These are phyloP conservation scores for Arctocebus calabarensis DNA, from an alignment of 2,797 vertebrate genomes.

Conservation along the genomic window DNA sequence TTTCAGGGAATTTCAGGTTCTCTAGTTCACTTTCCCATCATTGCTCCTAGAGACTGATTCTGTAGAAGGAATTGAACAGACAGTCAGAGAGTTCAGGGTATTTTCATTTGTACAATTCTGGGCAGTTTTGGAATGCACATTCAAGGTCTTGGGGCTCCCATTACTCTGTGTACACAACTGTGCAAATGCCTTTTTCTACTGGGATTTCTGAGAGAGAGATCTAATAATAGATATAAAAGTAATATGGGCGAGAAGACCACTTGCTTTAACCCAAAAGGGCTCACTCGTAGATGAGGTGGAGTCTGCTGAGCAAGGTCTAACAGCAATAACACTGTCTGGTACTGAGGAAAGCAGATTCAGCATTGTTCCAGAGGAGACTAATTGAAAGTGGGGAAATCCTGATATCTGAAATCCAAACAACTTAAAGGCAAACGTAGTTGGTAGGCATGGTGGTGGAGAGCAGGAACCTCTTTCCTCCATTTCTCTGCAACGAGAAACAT, in stretches of 20 bases:
- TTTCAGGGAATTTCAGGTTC: neutral
- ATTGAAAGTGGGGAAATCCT: neutral
- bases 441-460: neutral
- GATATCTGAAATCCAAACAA: neutral
- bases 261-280: neutral
- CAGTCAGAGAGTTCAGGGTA: no score
- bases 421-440: neutral
- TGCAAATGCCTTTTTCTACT: neutral
- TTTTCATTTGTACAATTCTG: neutral
- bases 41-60: neutral
- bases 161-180: neutral
- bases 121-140: neutral
- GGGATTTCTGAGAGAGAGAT: neutral
- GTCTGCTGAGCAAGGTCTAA: neutral
- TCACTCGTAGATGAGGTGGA: neutral
- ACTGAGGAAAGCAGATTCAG: neutral
- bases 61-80: neutral
- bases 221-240: neutral
- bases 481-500: neutral
- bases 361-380: neutral
- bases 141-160: neutral
- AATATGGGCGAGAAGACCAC: neutral
- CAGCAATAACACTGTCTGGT: neutral
- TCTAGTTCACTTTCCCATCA: neutral
- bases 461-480: neutral